Base-by-base conservation (phyloP, 1,140 invertebrate genomes). In the Drosophila sproati region DNA sequence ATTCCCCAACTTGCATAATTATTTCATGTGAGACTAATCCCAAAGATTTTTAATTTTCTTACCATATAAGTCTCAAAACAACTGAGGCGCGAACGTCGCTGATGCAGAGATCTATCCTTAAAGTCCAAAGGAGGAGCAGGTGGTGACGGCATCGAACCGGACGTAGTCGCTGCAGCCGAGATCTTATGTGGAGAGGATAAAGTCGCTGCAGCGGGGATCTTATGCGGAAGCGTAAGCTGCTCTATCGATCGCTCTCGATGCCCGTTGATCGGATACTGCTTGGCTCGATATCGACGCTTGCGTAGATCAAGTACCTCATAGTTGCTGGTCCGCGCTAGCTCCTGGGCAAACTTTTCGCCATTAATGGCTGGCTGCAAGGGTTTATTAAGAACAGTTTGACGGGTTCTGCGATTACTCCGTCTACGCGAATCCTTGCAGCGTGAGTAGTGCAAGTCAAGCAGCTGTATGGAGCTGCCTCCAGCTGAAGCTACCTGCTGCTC, bases 261-360 rank as follows among this genome's bases (percentile, higher is more conserved):
- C 0, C 82, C 80, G 37, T 77, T 68, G 4, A 87, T 1, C 4
- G 80, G 62, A 43, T 59, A 39, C 1, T 77, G 6, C 35, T 45
- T 72, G 12, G 73, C 77, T 32, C 69, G 8, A 2, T 91, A 92
- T 29, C 83, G 76, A 4, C 91, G 83, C 48, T 91, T 92, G 2
- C 91, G 91, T 32, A 92, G 62, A 61, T 92, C 91, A 4, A 92
- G 59, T 45, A 92, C 91, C 73, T 92, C 91, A 64, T 89, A 83
- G 66, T 92, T 89, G 52, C 77, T 92, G 77, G 91, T 78, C 5
- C 91, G 77, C 5, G 73, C 75, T 55, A 91, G 56, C 47, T 92
- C 91, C 28, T 57, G 4, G 7, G 91, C 91, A 54, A 91, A 92
- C 34, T 77, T 41, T 51, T 92, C 91, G 4, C 91, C 91, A 77